A percentile compares a stretch with the other conserved stretches of the same genome.
phyloP scores from a whole-genome alignment of 2,888 invertebrate genomes.

The Oligia strigilis region DNA sequence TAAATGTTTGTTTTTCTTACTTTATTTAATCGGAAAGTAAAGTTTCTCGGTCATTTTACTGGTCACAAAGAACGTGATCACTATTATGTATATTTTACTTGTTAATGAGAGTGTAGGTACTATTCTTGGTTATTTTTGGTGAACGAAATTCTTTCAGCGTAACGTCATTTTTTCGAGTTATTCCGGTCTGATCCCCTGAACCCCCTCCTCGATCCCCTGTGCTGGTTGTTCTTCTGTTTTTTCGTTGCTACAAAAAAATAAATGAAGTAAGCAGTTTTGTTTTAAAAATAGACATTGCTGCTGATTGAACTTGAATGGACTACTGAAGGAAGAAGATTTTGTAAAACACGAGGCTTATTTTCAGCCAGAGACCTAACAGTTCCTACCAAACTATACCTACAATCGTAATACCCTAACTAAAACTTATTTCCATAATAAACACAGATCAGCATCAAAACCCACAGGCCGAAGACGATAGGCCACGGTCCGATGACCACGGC shows the following conservation, averaged over 20 bases:
- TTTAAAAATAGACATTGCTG: not conserved
- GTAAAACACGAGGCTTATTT: not conserved
- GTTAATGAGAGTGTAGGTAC: not conserved
- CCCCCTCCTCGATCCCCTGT: too few relatives aligned
- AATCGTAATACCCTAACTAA: not conserved
- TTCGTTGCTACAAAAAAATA: too few relatives aligned
- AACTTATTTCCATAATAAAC: slow-evolving; percentile 36
- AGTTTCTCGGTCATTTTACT: slow-evolving; percentile 3
- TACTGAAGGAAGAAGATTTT: not conserved
- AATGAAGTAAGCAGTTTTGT: not conserved
- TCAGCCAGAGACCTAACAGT: not conserved
- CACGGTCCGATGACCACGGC: slow-evolving; percentile 44
- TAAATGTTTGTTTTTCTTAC: not conserved
- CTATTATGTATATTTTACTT: not conserved
- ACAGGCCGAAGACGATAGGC: slow-evolving; percentile 32
- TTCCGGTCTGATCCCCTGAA: too few relatives aligned
- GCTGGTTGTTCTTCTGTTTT: too few relatives aligned
- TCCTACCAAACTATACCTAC: not conserved
- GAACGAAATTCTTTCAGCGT: not conserved
- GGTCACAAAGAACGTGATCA: not conserved
- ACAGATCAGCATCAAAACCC: slow-evolving; percentile 43
- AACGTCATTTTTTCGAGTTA: too few relatives aligned
- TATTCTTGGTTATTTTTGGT: not conserved
- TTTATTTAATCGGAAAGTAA: not conserved
- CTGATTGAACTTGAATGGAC: not conserved